Evolutionary conservation across 2,888 invertebrate species (phyloP), one percentile per base, ranked within the genome.

Genomic region (Parthenolecanium corni): DNA sequence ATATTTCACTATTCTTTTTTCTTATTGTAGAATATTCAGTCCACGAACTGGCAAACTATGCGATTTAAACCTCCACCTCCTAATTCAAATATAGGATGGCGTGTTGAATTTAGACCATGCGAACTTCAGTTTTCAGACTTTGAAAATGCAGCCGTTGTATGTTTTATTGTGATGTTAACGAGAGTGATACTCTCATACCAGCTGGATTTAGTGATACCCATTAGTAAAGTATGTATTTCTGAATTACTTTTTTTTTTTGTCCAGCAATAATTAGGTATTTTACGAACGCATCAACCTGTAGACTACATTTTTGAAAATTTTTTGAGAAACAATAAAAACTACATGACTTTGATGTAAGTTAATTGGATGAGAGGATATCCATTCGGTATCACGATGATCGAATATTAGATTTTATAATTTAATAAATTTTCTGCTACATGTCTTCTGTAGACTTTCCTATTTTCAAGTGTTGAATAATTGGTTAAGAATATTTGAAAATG

Each of bases 1-100:
- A 23, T 9, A 14, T 52, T n/a, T 23, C 21, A 23, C 20, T 20
- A n/a, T 9, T 38, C 21, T 46, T 24, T 56, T 40, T 23, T 16
- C 2, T 5, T 21, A 31, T 73, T 73, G 2, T 73, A 91, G 89
- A 97, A 97, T 73, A 94, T 97, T 69, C 96, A 97, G 73, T 96
- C 96, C 0, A 97, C 97, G 25, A 97, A 97, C 77, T 97, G 97
- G 97, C 96, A 97, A 77, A 94, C 95, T 36, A 94, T 97, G 94
- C 80, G 94, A 44, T 98, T 98, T 77, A 98, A 98, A 77, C 96
- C 96, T 31, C 97, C 97, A 47, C 94, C 95, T 23, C 91, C 94
- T 0, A 86, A 93, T 73, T 91, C 93, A 9, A 80, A 89, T 54
- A 98, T 99, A 71, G 98, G 98, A 40, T 99, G 98, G 98, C 82